Evolutionary conservation across 2,888 invertebrate species (phyloP).

Genomic region (Ophion costatus): DNA sequence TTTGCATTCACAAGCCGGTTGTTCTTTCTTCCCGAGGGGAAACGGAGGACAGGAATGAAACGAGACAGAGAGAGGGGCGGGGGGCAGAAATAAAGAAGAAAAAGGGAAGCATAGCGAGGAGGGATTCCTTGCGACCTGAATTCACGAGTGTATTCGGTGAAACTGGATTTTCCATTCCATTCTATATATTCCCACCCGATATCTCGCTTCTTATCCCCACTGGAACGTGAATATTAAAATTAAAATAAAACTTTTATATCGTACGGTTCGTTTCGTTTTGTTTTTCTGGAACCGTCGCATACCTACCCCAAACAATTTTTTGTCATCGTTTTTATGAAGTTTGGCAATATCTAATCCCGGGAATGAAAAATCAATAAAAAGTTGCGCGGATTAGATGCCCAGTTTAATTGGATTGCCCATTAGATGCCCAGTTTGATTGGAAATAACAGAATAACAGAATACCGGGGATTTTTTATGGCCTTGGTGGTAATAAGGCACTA

Average conservation of each 20-base stretch:
- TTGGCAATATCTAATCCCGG: too few species aligned
- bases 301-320: not conserved
- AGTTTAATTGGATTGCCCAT: too few species aligned
- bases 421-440: too few species aligned
- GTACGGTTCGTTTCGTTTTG: not conserved
- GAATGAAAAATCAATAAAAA: too few species aligned
- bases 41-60: slow-evolving; percentile 19
- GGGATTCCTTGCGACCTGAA: slow-evolving; percentile 38
- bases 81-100: slow-evolving; percentile 5
- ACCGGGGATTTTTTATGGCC: too few species aligned
- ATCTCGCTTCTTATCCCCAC: slow-evolving; percentile 4
- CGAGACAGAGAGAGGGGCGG: slow-evolving; percentile 12
- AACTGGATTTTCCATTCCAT: slow-evolving; percentile 38
- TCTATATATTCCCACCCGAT: not conserved
- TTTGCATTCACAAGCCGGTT: slow-evolving; percentile 61
- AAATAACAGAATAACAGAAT: too few species aligned
- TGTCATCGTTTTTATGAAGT: not conserved
- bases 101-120: slow-evolving; percentile 1
- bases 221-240: not conserved
- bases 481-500: too few species aligned
- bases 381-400: too few species aligned
- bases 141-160: slow-evolving; percentile 33
- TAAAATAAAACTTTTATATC: not conserved
- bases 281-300: not conserved
- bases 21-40: slow-evolving; percentile 38